Conservation (phyloP, 2,113 vertebrate species). For the Geococcyx californianus region DNA sequence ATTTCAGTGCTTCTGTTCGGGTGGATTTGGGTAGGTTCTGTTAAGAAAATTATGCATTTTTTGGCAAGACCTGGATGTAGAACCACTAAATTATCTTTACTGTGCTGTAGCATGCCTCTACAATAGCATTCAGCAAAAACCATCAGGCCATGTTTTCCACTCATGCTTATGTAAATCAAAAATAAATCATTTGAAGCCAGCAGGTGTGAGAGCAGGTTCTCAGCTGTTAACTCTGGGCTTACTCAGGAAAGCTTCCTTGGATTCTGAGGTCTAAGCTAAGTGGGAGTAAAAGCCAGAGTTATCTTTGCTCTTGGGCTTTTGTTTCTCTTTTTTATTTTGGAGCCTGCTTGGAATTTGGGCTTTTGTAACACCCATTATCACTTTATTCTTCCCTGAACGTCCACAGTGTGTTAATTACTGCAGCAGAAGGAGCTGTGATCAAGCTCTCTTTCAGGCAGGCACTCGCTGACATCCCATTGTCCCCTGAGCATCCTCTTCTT, state of each 20-base stretch:
- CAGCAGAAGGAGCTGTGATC: neutral
- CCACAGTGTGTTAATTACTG: neutral
- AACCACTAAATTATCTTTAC: neutral
- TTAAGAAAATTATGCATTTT: neutral
- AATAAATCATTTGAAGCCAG: conserved; percentile 52
- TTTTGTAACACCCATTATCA: neutral
- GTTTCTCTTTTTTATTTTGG: neutral
- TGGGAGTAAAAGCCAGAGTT: neutral
- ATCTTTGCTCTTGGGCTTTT: neutral
- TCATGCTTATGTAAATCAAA: conserved; percentile 13
- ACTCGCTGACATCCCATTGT: neutral
- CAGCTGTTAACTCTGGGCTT: conserved; percentile 21
- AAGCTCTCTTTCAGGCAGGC: neutral
- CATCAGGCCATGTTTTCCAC: conserved; percentile 36
- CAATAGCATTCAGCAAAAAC: neutral
- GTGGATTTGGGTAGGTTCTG: neutral
- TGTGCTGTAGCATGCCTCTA: neutral
- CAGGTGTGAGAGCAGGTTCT: neutral
- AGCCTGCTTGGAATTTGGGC: neutral
- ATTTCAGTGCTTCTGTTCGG: neutral
- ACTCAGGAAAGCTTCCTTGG: conserved; percentile 28
- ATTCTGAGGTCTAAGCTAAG: neutral
- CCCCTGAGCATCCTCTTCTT: neutral
- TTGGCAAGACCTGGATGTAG: neutral
- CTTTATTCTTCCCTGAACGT: neutral